A percentile compares a stretch with the other conserved stretches of the same genome.
Evolutionary conservation across 2,888 invertebrate species (phyloP).

Genomic region (Prenolepis imparis): DNA sequence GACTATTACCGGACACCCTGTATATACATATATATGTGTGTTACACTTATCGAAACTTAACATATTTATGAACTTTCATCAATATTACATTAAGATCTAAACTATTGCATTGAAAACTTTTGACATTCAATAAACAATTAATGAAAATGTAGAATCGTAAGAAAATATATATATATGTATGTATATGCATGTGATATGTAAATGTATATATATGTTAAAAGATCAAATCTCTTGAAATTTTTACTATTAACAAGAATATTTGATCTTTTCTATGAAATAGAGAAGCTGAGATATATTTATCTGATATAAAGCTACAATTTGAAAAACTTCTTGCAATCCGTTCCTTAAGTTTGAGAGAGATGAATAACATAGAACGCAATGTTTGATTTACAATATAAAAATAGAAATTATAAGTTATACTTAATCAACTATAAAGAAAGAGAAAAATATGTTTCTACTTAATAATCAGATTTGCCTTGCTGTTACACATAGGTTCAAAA

Average conservation of each 20-base stretch:
- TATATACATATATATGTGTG: not conserved
- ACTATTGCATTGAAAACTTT: slow-evolving; percentile 41
- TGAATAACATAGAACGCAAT: not conserved
- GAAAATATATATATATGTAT: slow-evolving; percentile 64
- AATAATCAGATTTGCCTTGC: not conserved
- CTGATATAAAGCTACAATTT: not conserved
- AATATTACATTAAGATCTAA: slow-evolving; percentile 54
- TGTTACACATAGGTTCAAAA: slow-evolving; percentile 12
- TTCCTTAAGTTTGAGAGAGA: not conserved
- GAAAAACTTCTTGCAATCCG: not conserved
- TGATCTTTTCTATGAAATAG: not conserved
- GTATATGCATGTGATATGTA: slow-evolving; percentile 27
- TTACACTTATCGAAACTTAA: slow-evolving; percentile 50
- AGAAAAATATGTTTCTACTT: not conserved
- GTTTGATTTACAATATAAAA: not conserved
- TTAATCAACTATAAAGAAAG: not conserved
- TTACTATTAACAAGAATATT: slow-evolving; percentile 53
- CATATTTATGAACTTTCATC: slow-evolving; percentile 42
- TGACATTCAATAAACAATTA: slow-evolving; percentile 53
- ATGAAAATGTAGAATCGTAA: slow-evolving; percentile 59
- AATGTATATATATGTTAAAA: slow-evolving; percentile 11
- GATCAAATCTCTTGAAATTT: slow-evolving; percentile 40
- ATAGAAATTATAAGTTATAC: not conserved
- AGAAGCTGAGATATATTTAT: slow-evolving; percentile 6
- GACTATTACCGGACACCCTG: too few relatives aligned